Conservation (phyloP, 2,888 invertebrate species). For the Eumerus sabulonum region DNA sequence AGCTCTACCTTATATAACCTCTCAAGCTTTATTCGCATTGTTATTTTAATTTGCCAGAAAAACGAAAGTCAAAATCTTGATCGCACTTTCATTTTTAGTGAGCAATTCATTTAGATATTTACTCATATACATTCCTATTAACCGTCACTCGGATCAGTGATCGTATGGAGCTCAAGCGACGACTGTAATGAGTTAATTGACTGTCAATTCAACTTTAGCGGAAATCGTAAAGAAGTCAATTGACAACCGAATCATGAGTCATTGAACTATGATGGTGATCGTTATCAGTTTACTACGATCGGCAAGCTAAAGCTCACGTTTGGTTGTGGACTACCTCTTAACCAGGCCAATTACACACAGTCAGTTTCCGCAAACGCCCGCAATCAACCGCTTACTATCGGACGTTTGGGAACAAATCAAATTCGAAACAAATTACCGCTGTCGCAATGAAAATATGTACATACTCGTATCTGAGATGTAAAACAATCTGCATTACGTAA, state of each 20-base stretch:
- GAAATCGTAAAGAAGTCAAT: constrained; percentile 20
- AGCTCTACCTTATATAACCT: constrained; percentile 14
- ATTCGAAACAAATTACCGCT: constrained; percentile 25
- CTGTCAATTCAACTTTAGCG: background rate
- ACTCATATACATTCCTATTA: constrained; percentile 12
- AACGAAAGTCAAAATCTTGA: constrained; percentile 48
- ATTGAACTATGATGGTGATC: constrained; percentile 1
- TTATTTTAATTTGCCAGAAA: constrained; percentile 44
- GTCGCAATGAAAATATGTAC: constrained; percentile 5
- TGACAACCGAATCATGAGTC: constrained; percentile 29
- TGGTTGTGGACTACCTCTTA: constrained; percentile 13
- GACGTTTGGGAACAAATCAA: constrained; percentile 21
- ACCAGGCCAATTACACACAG: constrained; percentile 24
- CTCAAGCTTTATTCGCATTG: constrained; percentile 30
- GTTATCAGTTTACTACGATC: constrained; percentile 7
- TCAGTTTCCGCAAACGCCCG: too few species aligned
- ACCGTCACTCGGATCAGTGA: constrained; percentile 2
- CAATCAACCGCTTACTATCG: too few species aligned
- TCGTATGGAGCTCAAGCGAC: background rate
- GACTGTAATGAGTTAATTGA: constrained; percentile 27
- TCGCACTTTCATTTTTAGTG: constrained; percentile 52
- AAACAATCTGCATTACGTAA: constrained; percentile 49
- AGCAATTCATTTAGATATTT: too few species aligned
- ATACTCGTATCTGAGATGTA: constrained; percentile 33
- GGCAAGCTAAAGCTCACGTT: constrained; percentile 20